Evolutionary conservation across 2,113 vertebrate species (phyloP), one percentile per base, ranked within the genome.

Genomic region (Misgurnus anguillicaudatus): DNA sequence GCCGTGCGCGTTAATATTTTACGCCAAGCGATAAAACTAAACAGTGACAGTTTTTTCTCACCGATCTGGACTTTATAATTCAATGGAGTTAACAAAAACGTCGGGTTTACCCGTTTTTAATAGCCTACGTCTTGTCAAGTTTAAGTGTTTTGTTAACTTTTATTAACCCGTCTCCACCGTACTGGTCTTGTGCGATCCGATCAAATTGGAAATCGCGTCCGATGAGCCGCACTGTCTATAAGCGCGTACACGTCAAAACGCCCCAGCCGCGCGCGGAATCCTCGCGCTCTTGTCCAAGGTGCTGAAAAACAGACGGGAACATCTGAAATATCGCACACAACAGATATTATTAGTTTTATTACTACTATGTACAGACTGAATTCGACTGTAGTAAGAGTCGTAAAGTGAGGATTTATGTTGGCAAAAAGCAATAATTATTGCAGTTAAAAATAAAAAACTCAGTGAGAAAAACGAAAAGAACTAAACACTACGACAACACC

Each of bases 251-350:
- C 41, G 17, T 17, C 60, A 78, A 75, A 72, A 42, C 62, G 53
- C n/a, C n/a, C n/a, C 53, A 57, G n/a, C 53, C 5, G n/a, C 53
- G 53, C 53, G 53, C 17, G n/a, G n/a, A 57, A 19, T 57, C n/a
- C 7, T 41, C 14, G 75, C 57, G 72, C 81, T 85, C 79, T 71
- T 87, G 85, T 83, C 87, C 85, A 84, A 80, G 87, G 87, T 87
- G 62, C 87, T 87, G 85, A 87, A 87, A 84, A 45, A 48, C 55
- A 60, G 17, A 65, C 19, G 31, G 36, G 61, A 60, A 67, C 51
- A 55, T 14, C 21, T 19, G 47, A 60, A 60, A 36, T 19, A 4
- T n/a, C 21, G 24, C 9, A 58, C 39, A 48, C 5, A 24, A 68
- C 14, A 31, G 6, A 13, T 16, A 58, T 47, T 45, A 1, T 8